phyloP scores from a whole-genome alignment of 2,888 invertebrate species.

The Drosophila multiciliata region DNA sequence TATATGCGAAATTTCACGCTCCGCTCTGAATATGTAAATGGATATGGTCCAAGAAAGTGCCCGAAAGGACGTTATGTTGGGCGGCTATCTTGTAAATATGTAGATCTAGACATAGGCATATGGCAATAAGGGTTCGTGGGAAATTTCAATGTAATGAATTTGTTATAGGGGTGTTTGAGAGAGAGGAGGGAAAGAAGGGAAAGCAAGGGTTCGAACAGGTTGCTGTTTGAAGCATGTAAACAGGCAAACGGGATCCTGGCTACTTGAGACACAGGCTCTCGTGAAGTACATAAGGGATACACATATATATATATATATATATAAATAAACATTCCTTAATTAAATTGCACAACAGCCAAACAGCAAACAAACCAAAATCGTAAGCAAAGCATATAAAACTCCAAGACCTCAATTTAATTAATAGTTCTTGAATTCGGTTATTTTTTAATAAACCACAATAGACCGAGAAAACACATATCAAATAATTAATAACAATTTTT shows the following conservation, averaged over 20 bases:
- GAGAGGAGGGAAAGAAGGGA: background rate
- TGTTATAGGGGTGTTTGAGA: slow-evolving; percentile 9
- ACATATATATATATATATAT: background rate
- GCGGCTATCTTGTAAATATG: slow-evolving; percentile 52
- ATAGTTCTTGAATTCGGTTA: background rate
- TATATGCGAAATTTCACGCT: slow-evolving; percentile 41
- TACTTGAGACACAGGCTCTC: slow-evolving; percentile 24
- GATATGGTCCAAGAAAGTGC: slow-evolving; percentile 44
- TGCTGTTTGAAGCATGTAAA: slow-evolving; percentile 12
- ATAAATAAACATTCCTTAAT: background rate
- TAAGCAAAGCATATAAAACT: background rate
- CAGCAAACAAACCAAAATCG: background rate
- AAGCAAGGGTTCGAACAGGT: slow-evolving; percentile 39
- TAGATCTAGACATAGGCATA: slow-evolving; percentile 35
- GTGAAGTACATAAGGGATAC: background rate
- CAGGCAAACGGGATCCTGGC: slow-evolving; percentile 6
- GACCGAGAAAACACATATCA: background rate
- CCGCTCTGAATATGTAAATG: slow-evolving; percentile 49
- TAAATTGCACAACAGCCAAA: background rate
- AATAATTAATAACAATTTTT: background rate
- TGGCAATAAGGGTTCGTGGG: slow-evolving; percentile 60
- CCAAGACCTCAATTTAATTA: background rate
- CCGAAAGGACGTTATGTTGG: slow-evolving; percentile 29
- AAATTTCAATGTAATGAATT: slow-evolving; percentile 44
- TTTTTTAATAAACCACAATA: background rate